Conservation (phyloP, 1,140 invertebrate species). For the Radopholus similis region DNA sequence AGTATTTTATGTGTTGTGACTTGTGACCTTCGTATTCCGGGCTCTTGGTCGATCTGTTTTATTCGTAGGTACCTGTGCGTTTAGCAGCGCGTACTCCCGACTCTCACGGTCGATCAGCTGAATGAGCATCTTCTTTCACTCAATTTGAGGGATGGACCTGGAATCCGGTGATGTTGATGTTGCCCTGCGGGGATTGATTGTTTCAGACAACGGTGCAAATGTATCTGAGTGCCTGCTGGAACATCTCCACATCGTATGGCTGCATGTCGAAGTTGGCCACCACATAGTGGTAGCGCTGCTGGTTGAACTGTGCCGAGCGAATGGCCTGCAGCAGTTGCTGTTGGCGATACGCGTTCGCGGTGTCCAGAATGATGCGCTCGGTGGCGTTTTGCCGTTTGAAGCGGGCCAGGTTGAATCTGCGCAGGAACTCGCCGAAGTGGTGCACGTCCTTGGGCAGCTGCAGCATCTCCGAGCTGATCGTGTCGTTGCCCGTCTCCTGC, state of each 20-base stretch:
- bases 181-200: slow-evolving; percentile 55
- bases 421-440: slow-evolving; percentile 52
- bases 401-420: slow-evolving; percentile 41
- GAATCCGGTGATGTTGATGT: slow-evolving; percentile 63
- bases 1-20: too few species aligned
- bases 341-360: slow-evolving; percentile 32
- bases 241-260: slow-evolving; percentile 61
- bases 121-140: too few species aligned
- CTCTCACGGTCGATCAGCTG: slow-evolving; percentile 47
- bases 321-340: slow-evolving; percentile 55
- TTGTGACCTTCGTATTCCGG: too few species aligned
- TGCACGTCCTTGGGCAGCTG: slow-evolving; percentile 44
- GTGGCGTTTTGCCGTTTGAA: slow-evolving; percentile 22
- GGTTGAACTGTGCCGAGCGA: slow-evolving; percentile 57
- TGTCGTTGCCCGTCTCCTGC: slow-evolving; percentile 40
- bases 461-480: slow-evolving; percentile 50
- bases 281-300: slow-evolving; percentile 57
- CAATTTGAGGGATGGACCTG: too few species aligned
- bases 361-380: slow-evolving; percentile 18
- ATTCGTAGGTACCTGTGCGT: slow-evolving; percentile 24
- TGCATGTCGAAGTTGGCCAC: slow-evolving; percentile 47
- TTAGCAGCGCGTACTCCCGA: slow-evolving; percentile 28
- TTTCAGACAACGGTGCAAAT: background rate
- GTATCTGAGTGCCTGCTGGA: slow-evolving; percentile 28
- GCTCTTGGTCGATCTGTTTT: slow-evolving; percentile 9